A percentile compares a stretch with the other conserved stretches of the same genome.
phyloP scores from a whole-genome alignment of 1,140 invertebrate species.

The Subanguina moxae region DNA sequence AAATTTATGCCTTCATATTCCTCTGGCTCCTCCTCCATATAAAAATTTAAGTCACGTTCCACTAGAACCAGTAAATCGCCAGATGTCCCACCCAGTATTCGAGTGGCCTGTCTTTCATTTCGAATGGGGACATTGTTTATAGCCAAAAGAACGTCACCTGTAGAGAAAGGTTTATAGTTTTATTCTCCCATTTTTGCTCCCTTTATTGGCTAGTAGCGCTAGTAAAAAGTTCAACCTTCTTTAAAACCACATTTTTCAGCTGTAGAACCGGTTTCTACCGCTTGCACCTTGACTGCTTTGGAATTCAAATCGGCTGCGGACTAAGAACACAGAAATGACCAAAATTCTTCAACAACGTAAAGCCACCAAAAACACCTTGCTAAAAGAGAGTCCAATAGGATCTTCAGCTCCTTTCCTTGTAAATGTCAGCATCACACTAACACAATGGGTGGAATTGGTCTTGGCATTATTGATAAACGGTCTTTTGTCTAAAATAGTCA shows the following conservation, averaged over 20 bases:
- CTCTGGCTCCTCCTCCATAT: slow-evolving; percentile 35
- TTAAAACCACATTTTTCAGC: slow-evolving; percentile 54
- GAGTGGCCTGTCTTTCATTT: slow-evolving; percentile 50
- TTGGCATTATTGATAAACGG: slow-evolving; percentile 40
- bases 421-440: slow-evolving; percentile 45
- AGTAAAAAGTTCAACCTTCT: slow-evolving; percentile 26
- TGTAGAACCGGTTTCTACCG: slow-evolving; percentile 42
- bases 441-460: slow-evolving; percentile 25
- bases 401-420: slow-evolving; percentile 38
- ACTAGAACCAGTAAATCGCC: slow-evolving; percentile 51
- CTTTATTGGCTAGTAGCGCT: too few relatives aligned
- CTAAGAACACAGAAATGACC: slow-evolving; percentile 27
- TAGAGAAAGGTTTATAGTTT: slow-evolving; percentile 11
- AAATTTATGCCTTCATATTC: slow-evolving; percentile 2
- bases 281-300: slow-evolving; percentile 28
- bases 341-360: slow-evolving; percentile 21
- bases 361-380: slow-evolving; percentile 35
- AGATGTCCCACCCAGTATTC: slow-evolving; percentile 42
- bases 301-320: slow-evolving; percentile 11
- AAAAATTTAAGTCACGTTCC: slow-evolving; percentile 38
- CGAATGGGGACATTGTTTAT: slow-evolving; percentile 53
- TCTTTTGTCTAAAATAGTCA: slow-evolving; percentile 34
- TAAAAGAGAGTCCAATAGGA: slow-evolving; percentile 43
- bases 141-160: slow-evolving; percentile 45
- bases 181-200: too few relatives aligned